Base-by-base conservation (phyloP, 2,113 vertebrate genomes). In the Gila orcuttii region DNA sequence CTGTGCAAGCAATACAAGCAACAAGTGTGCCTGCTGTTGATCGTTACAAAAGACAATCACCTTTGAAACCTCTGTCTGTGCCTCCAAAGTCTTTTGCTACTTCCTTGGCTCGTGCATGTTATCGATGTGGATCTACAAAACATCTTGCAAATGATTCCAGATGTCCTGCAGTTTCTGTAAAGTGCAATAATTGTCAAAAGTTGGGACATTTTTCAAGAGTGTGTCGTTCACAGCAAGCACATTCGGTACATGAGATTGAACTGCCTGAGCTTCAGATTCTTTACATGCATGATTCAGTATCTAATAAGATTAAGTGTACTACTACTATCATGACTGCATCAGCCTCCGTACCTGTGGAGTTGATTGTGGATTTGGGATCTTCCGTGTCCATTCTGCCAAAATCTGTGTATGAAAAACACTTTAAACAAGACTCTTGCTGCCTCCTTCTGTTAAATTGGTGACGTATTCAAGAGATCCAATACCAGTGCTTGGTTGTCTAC, bases 151-250 rank as follows among this genome's bases (percentile, higher is more conserved):
- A 80, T 13, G 13, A 39, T 45, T 42, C 10, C 10, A 73, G 69
- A 73, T 45, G 39, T 11, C 36, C 69, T 45, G 69, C 33, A 21
- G 66, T 21, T 71, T 71, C 39, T n/a, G 39, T 12, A 73, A 42
- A 73, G 4, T 73, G 69, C 39, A n/a, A 73, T 73, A 73, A 45
- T 73, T 73, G 21, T 73, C 39, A 73, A 73, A 73, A 12, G 39
- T 45, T 45, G 7, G 39, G 69, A 73, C 69, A 73, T 25, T 74
- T 74, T 74, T 74, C 71, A 74, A 47, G 21, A 74, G 11, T 47
- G 23, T 74, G 71, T 74, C 4, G 1, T 47, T 74, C 71, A 25
- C 23, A 74, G 42, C 39, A 47, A n/a, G 52, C 66, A n/a, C 4
- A 45, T 33, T 15, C 28, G 23, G 60, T 71, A 50, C 28, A 31